Percentiles rank a stretch among this genome's conserved stretches.
phyloP scores from a whole-genome alignment of 2,113 vertebrate species.

The Cyprinodon variegatus region DNA sequence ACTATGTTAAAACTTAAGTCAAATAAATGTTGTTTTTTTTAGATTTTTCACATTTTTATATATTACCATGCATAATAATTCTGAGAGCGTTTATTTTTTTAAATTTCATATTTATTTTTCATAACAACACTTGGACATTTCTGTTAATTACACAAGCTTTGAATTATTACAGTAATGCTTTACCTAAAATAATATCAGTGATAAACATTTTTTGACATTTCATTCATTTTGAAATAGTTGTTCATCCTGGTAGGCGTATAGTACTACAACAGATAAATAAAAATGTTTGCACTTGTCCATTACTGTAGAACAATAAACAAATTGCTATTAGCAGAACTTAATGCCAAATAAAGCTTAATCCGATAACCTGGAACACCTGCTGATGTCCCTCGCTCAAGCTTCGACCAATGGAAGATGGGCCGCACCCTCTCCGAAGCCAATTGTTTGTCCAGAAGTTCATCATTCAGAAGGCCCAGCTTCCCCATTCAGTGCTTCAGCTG shows the following conservation, averaged over 20 bases:
- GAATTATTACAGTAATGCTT: neutral
- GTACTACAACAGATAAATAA: too few species aligned
- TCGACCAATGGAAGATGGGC: too few species aligned
- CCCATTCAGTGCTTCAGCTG: too few species aligned
- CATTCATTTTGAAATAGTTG: neutral
- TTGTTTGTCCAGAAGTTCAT: too few species aligned
- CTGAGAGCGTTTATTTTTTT: neutral
- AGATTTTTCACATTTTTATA: neutral
- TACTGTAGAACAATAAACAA: neutral
- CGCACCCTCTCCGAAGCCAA: too few species aligned
- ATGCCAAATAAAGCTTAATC: neutral
- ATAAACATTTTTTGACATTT: neutral
- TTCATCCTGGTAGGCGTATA: neutral
- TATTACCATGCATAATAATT: neutral
- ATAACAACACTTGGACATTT: neutral
- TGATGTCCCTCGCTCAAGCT: too few species aligned
- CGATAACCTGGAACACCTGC: neutral
- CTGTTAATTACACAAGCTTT: neutral
- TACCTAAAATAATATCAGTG: neutral
- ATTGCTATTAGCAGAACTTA: neutral
- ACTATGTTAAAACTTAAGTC: too few species aligned
- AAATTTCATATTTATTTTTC: neutral
- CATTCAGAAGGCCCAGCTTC: too few species aligned
- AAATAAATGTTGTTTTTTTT: neutral
- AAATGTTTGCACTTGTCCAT: neutral